A percentile compares a stretch with the other conserved stretches of the same genome.
Evolutionary conservation across 2,797 vertebrate genomes (phyloP).

Genomic region (Acestrorhynchus altus): DNA sequence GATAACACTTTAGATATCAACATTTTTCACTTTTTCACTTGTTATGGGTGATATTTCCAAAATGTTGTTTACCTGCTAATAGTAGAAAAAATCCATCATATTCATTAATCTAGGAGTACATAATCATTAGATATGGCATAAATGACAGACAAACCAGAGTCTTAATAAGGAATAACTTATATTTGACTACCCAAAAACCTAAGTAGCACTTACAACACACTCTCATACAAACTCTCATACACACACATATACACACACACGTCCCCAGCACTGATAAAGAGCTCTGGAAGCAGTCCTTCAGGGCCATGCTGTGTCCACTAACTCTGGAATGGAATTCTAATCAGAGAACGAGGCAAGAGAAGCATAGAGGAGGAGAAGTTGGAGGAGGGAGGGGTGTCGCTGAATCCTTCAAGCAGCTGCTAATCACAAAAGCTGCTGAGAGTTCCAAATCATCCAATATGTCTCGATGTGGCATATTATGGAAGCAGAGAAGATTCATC

Average conservation of each 20-base stretch:
- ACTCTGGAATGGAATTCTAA: conserved; percentile 26
- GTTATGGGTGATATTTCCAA: too few species aligned
- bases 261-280: not conserved
- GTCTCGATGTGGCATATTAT: conserved; percentile 49
- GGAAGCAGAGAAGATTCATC: conserved; percentile 20
- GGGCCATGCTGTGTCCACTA: conserved; percentile 14
- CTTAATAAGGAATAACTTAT: not conserved
- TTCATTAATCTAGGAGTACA: not conserved
- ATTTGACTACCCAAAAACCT: not conserved
- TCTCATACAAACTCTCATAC: not conserved
- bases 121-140: too few species aligned
- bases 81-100: not conserved
- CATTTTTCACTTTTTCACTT: too few species aligned
- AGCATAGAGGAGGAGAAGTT: conserved; percentile 22
- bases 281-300: not conserved
- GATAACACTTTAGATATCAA: too few species aligned
- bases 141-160: too few species aligned
- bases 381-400: conserved; percentile 8
- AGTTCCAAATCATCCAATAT: conserved; percentile 59
- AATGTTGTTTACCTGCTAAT: not conserved
- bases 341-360: conserved; percentile 12
- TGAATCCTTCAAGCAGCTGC: conserved; percentile 57
- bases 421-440: conserved; percentile 57
- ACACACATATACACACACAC: conserved; percentile 10
- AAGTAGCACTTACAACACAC: too few species aligned